Percentiles rank a stretch among this genome's conserved stretches.
Evolutionary conservation across 2,888 invertebrate genomes (phyloP).

Genomic region (Rhamphomyia laevipes): DNA sequence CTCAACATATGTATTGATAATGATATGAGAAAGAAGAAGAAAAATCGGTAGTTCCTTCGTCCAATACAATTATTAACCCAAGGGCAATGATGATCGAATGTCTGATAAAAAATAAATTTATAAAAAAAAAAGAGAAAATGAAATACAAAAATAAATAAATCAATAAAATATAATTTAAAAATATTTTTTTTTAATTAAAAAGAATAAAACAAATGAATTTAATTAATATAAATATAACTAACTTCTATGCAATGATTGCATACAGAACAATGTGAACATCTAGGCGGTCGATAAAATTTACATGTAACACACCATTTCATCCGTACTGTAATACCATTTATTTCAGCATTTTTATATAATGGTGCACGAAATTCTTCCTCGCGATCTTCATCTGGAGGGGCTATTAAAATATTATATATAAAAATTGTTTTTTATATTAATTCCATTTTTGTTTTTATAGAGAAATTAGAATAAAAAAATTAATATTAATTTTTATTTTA

Average conservation of each 20-base stretch:
- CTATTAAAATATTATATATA: constrained; percentile 39
- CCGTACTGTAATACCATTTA: constrained; percentile 94
- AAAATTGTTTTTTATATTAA: background rate
- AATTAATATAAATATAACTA: constrained; percentile 21
- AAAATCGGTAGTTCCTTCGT: constrained; percentile 93
- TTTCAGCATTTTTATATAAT: constrained; percentile 93
- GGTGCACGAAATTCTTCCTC: constrained; percentile 96
- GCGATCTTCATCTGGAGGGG: constrained; percentile 90
- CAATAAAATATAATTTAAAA: constrained; percentile 4
- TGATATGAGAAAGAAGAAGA: constrained; percentile 96
- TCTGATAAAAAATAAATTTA: constrained; percentile 47
- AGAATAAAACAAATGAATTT: background rate
- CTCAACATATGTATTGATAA: constrained; percentile 95
- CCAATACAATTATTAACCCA: constrained; percentile 98
- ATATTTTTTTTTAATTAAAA: no score
- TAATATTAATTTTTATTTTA: constrained; percentile 30
- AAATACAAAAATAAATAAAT: background rate
- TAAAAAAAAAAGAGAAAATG: background rate
- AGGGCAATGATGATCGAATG: constrained; percentile 99
- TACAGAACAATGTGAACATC: constrained; percentile 98
- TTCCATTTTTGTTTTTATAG: background rate
- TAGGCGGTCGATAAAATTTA: constrained; percentile 97
- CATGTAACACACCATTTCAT: constrained; percentile 99
- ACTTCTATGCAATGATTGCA: constrained; percentile 98
- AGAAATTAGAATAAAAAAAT: background rate